Evolutionary conservation across 2,113 vertebrate species (phyloP), one percentile per base, ranked within the genome.

Genomic region (Calidris pugnax): DNA sequence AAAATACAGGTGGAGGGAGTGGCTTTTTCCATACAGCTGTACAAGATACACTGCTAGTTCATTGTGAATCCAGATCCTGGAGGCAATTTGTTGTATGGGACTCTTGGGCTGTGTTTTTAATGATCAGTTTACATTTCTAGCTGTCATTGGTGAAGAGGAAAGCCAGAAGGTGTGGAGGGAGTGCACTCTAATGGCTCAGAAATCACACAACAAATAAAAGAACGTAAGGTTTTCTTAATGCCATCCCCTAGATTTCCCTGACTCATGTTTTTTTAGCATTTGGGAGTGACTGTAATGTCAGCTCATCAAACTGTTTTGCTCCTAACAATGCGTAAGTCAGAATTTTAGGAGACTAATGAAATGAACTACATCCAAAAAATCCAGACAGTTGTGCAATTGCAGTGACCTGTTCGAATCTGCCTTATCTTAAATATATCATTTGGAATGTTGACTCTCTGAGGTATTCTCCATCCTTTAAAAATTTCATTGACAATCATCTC

Each of bases 341-440:
- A 91, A 95, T 82, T 96, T 91, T 69, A 80, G 66, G 57, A 92
- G 80, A 39, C 66, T 82, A 79, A 90, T 33, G 66, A 89, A 92
- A 93, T 85, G 66, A 97, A 79, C 76, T 85, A 56, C 72, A 69
- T 94, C 50, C 60, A 96, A 93, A 93, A 88, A 93, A 85, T 76
- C 84, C 95, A 93, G 95, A 96, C 96, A 66, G 81, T 95, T 97
- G 86, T 91, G 96, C 89, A 97, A 97, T 51, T 64, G 66, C 86
- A 71, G 63, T 80, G 93, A 94, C 90, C 92, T 95, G 95, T 95
- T 97, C 2, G 10, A 95, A 95, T 97, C 81, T 92, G 92, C 53
- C 95, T 97, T 95, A 93, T 96, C 95, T 95, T 87, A 87, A 87
- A 85, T 73, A 73, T 82, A 93, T 93, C 57, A 73, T 30, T 84